Evolutionary conservation across 92 coral and sea anemone species (phyloP).

Genomic region (Porites lobata): DNA sequence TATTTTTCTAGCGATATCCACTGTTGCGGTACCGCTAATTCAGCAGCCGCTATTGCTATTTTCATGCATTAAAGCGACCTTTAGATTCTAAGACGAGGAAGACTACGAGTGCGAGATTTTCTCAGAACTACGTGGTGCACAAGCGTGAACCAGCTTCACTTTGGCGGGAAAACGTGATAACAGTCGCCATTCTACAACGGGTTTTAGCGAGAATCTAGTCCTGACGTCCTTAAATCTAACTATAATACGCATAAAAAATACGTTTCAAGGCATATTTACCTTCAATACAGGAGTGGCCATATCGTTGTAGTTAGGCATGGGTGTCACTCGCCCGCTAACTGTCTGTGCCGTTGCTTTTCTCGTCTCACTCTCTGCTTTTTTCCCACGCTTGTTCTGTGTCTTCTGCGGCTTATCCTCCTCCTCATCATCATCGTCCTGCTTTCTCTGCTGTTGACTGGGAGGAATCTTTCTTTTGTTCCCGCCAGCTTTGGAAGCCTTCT

Average conservation of each 20-base stretch:
- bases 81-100: too few species aligned
- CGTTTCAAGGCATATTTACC: constrained; percentile 41
- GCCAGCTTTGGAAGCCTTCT: neutral
- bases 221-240: neutral
- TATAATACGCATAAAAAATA: too few species aligned
- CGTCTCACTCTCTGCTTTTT: constrained; percentile 12
- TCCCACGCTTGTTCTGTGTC: constrained; percentile 1
- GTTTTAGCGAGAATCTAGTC: neutral
- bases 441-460: constrained; percentile 10
- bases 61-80: too few species aligned
- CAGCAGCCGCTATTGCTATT: too few species aligned
- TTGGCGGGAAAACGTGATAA: too few species aligned
- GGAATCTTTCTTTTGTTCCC: constrained; percentile 10
- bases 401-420: neutral
- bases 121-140: too few species aligned
- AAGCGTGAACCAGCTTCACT: too few species aligned
- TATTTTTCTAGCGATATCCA: too few species aligned
- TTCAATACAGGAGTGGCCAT: constrained; percentile 93
- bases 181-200: too few species aligned
- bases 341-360: neutral
- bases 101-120: too few species aligned
- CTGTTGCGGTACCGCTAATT: too few species aligned
- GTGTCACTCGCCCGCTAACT: constrained; percentile 77
- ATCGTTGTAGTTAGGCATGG: constrained; percentile 88
- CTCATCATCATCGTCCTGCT: constrained; percentile 10